A percentile compares a stretch with the other conserved stretches of the same genome.
phyloP scores from a whole-genome alignment of 2,888 invertebrate genomes.

The Noctua janthina region DNA sequence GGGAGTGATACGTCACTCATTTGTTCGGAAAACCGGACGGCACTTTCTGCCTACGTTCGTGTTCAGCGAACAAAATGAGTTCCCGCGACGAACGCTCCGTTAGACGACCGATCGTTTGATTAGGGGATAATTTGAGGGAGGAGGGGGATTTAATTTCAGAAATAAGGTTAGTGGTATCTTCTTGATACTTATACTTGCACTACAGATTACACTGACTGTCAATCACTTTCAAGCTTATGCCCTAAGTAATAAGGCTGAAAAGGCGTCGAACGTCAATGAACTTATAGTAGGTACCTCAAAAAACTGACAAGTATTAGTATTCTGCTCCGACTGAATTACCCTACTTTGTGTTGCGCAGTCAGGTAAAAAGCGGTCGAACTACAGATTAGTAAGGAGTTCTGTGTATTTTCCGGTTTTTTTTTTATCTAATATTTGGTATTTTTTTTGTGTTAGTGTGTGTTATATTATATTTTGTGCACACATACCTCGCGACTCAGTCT shows the following conservation, averaged over 20 bases:
- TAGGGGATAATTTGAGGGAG: not conserved
- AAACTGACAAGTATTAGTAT: not conserved
- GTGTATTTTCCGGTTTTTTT: not conserved
- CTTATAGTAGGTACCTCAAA: not conserved
- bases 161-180: not conserved
- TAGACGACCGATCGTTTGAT: not conserved
- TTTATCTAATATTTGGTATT: too few species aligned
- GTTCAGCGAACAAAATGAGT: not conserved
- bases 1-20: not conserved
- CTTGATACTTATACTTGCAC: not conserved
- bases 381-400: not conserved
- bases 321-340: too few species aligned
- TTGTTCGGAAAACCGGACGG: not conserved
- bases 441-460: not conserved
- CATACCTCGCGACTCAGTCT: constrained; percentile 50
- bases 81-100: not conserved
- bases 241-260: too few species aligned
- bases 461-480: constrained; percentile 24
- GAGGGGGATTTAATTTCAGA: not conserved
- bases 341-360: too few species aligned
- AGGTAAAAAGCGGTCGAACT: not conserved
- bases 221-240: too few species aligned
- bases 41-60: not conserved
- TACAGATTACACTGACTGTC: too few species aligned
- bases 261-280: too few species aligned